These are phyloP conservation scores for Zosterops hypoxanthus DNA, from an alignment of 2,113 vertebrate species.

Conservation along the genomic window DNA sequence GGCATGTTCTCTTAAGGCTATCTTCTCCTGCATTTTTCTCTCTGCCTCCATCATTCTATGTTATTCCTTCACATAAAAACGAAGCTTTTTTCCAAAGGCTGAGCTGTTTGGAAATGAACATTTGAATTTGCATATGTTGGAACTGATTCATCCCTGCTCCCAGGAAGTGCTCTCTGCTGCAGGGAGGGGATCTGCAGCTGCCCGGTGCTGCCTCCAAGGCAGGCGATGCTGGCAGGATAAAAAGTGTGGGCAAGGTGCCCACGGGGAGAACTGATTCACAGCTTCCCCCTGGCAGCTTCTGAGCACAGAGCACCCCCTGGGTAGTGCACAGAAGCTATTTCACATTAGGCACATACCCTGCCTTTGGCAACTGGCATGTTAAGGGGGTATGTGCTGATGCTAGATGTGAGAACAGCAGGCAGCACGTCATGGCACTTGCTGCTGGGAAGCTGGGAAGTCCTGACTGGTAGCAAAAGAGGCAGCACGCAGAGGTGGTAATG, in stretches of 20 bases:
- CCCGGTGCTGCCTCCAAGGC: slow-evolving; percentile 29
- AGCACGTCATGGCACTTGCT: slow-evolving; percentile 19
- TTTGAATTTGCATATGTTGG: slow-evolving; percentile 47
- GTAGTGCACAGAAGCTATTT: slow-evolving; percentile 33
- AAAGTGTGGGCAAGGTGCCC: slow-evolving; percentile 46
- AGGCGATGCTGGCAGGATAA: slow-evolving; percentile 40
- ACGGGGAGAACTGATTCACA: slow-evolving; percentile 50
- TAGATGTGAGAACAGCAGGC: slow-evolving; percentile 43
- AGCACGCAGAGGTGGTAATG: slow-evolving; percentile 36
- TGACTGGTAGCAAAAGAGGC: slow-evolving; percentile 6
- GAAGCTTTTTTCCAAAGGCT: neutral
- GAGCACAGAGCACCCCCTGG: slow-evolving; percentile 17
- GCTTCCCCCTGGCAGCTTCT: slow-evolving; percentile 57
- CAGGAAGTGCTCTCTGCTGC: slow-evolving; percentile 11
- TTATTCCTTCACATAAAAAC: neutral
- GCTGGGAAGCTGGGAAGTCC: slow-evolving; percentile 24
- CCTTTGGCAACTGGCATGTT: slow-evolving; percentile 38
- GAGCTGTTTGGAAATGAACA: slow-evolving; percentile 35
- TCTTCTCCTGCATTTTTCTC: neutral
- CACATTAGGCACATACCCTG: slow-evolving; percentile 16
- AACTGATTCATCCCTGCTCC: slow-evolving; percentile 38
- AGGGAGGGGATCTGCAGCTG: slow-evolving; percentile 45
- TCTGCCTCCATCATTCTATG: neutral
- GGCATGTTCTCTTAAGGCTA: neutral
- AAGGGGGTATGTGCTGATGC: neutral